phyloP scores from a whole-genome alignment of 2,113 vertebrate species.

The Cyprinodon brontotheroides region DNA sequence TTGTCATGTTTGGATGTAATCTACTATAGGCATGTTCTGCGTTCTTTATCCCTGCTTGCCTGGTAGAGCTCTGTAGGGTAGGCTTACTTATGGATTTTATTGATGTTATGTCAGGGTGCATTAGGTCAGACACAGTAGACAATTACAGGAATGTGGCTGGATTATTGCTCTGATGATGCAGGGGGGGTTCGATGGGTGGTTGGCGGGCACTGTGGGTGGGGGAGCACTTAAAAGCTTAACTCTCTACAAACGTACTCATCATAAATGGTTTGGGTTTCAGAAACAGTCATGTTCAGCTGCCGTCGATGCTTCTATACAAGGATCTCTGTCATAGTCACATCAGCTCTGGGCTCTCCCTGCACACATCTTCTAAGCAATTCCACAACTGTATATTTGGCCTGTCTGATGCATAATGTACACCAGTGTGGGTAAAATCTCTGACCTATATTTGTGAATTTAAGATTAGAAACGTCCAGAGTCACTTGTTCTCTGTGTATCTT shows the following conservation, averaged over 20 bases:
- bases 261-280: conserved; percentile 17
- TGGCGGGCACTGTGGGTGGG: background rate
- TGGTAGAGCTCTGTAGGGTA: background rate
- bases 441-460: conserved; percentile 58
- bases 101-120: conserved; percentile 51
- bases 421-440: conserved; percentile 41
- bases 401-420: conserved; percentile 52
- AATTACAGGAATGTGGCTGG: conserved; percentile 49
- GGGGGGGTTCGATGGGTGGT: conserved; percentile 3
- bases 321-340: conserved; percentile 6
- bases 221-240: conserved; percentile 59
- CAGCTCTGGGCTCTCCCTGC: conserved; percentile 1
- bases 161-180: conserved; percentile 50
- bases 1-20: conserved; percentile 4
- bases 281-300: conserved; percentile 5
- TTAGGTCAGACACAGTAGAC: conserved; percentile 38
- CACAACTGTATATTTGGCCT: conserved; percentile 10
- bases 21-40: conserved; percentile 5
- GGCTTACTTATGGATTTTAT: conserved; percentile 35
- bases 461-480: conserved; percentile 31
- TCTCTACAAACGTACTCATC: conserved; percentile 34
- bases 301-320: background rate
- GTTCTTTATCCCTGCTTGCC: background rate
- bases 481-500: background rate
- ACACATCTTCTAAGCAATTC: conserved; percentile 12